A percentile compares a stretch with the other conserved stretches of the same genome.
Conservation (phyloP, 2,888 invertebrate genomes). For the Dorcus parallelipipedus region DNA sequence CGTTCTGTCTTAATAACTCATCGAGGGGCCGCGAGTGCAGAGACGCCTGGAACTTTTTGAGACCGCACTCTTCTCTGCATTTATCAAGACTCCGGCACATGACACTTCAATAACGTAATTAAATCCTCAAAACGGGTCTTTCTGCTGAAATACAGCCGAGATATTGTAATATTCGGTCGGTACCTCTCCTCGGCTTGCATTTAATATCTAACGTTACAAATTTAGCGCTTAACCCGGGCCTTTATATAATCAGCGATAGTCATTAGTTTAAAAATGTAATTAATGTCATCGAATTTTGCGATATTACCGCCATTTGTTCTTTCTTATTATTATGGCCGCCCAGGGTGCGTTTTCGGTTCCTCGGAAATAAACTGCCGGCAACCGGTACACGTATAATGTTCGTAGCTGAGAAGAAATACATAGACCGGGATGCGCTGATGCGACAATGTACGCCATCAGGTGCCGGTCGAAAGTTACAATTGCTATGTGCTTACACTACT, state of each 20-base stretch:
- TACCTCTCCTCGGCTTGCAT: slow-evolving; percentile 33
- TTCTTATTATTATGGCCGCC: no score
- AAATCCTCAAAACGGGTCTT: slow-evolving; percentile 48
- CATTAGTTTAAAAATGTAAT: no score
- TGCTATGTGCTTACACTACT: slow-evolving; percentile 45
- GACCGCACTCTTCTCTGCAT: slow-evolving; percentile 41
- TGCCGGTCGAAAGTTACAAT: slow-evolving; percentile 43
- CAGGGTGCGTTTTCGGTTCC: background rate
- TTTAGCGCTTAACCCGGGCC: background rate
- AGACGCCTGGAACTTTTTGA: slow-evolving; percentile 38
- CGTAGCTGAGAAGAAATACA: slow-evolving; percentile 40
- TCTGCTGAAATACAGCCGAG: slow-evolving; percentile 46
- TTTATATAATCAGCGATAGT: background rate
- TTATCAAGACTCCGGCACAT: slow-evolving; percentile 49
- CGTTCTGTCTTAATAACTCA: slow-evolving; percentile 43
- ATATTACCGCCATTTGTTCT: no score
- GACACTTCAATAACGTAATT: slow-evolving; percentile 51
- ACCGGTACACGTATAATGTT: slow-evolving; percentile 41
- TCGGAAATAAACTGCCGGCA: slow-evolving; percentile 11
- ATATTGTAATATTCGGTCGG: slow-evolving; percentile 39
- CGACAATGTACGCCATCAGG: slow-evolving; percentile 45
- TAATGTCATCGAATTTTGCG: no score
- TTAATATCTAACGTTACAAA: slow-evolving; percentile 36
- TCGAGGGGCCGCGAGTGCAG: slow-evolving; percentile 34
- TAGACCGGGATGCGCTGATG: slow-evolving; percentile 44